Base-by-base conservation (phyloP, 2,113 vertebrate genomes). In the Bubo blakistoni region DNA sequence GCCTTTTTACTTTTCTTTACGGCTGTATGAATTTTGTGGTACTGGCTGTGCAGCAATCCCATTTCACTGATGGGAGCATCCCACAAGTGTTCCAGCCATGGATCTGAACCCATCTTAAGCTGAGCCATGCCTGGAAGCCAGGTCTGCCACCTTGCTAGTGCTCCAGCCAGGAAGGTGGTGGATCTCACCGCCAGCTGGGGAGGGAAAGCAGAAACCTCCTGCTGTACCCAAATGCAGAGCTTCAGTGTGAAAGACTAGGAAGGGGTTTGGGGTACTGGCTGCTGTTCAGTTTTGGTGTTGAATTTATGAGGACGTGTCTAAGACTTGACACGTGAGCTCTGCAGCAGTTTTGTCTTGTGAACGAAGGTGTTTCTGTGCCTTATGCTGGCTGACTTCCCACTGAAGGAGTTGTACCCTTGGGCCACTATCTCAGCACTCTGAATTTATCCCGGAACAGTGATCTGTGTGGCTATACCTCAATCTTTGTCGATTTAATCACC, bases 301-400 rank as follows among this genome's bases (percentile, higher is more conserved):
- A 12, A 55, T 36, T 3, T 4, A 1, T 25, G 26, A 63, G 25
- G 21, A 32, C 9, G 2, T 62, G 46, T 38, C 34, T 6, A 34
- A 49, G 40, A 16, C 38, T 71, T 1, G 0, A 47, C 52, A 16
- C 1, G 0, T 20, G 63, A 90, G n/a, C 34, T 78, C 46, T 81
- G 84, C 77, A 44, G 69, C 69, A 38, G 44, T 16, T 63, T 66
- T 46, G 46, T 42, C 44, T 81, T 44, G n/a, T 46, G 49, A 59
- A 13, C 44, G 59, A 18, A 67, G 25, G 27, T 67, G 27, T 62
- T 9, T 30, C 2, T 11, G 10, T 49, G 65, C 59, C 27, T 58
- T 42, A 6, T 0, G 32, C 29, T 72, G 47, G 7, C 10, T 44
- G 67, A 9, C n/a, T 19, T 16, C 30, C 21, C 46, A 2, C 51